Evolutionary conservation across 1,140 invertebrate species (phyloP), one percentile per base, ranked within the genome.

Genomic region (Pollicipes pollicipes): DNA sequence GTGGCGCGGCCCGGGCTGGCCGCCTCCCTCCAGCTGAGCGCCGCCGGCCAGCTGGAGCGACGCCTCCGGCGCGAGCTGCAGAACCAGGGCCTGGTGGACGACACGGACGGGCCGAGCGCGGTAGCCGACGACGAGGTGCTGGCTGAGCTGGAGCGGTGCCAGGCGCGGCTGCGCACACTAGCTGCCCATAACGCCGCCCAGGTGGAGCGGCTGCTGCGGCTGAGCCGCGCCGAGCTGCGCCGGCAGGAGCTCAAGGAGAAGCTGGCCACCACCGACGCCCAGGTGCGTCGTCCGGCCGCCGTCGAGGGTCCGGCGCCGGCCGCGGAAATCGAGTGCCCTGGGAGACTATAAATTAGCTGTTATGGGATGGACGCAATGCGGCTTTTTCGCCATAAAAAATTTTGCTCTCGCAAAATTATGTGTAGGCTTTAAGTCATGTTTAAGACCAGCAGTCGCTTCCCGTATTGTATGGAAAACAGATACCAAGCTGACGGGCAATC

Each of bases 41-140:
- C 69, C 37, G 77, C 81, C 10, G 76, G 76, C 37, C 78, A 79
- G 28, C 74, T 86, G 63, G 93, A 97, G 77, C 85, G 90, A 78
- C 84, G 90, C 73, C 84, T 97, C 69, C 86, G 89, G 73, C 89
- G 88, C 75, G 92, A 95, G 77, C 80, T 96, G 0, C 87, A 95
- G 70, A 90, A 94, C 72, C 90, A 91, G 80, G 93, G 92, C 71
- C 86, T 91, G 72, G 79, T 92, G 28, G 88, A 90, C 75, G 70
- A 35, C 35, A 8, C 75, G 26, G 87, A 87, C 73, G 85, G 88
- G 76, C 80, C 84, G 0, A 74, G 75, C 69, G 72, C 73, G 71
- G 73, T 74, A 26, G 74, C 73, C 30, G 77, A 78, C 70, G 82
- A 83, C 75, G 82, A 83, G 73, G 79, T 83, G 66, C 75, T 83